Percentiles rank a stretch among this genome's conserved stretches.
Conservation (phyloP, 1,140 invertebrate species). For the Teleogryllus occipitalis region DNA sequence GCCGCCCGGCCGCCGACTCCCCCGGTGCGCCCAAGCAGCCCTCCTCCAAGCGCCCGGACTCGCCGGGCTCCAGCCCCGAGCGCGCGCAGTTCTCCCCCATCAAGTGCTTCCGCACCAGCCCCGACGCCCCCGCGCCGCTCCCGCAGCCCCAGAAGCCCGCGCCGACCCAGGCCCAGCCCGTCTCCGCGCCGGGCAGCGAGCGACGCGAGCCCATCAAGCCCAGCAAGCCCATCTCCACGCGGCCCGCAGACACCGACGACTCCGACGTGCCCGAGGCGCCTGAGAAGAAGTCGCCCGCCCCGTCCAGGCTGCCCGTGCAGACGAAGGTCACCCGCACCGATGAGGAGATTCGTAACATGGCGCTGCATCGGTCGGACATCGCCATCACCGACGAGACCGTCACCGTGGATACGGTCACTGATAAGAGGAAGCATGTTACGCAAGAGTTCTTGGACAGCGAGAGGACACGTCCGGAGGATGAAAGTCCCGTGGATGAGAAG, state of each 20-base stretch:
- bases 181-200: neutral
- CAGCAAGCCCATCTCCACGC: slow-evolving; percentile 10
- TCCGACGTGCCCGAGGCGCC: neutral
- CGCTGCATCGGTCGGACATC: neutral
- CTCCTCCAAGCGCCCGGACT: neutral
- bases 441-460: neutral
- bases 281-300: neutral
- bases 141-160: neutral
- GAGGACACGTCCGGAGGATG: neutral
- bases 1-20: neutral
- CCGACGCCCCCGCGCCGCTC: slow-evolving; percentile 20
- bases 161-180: neutral
- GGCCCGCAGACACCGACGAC: neutral
- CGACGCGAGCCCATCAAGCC: slow-evolving; percentile 15
- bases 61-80: slow-evolving; percentile 29
- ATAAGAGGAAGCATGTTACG: neutral
- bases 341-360: neutral
- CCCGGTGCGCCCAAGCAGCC: slow-evolving; percentile 9
- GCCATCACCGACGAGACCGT: neutral
- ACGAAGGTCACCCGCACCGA: neutral
- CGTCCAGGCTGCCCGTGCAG: neutral
- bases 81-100: slow-evolving; percentile 30
- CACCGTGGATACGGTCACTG: neutral
- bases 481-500: neutral
- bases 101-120: slow-evolving; percentile 27